Percentiles rank a stretch among this genome's conserved stretches.
These are phyloP conservation scores for Hiodon tergisus DNA, from an alignment of 2,113 vertebrate genomes.

Conservation along the genomic window DNA sequence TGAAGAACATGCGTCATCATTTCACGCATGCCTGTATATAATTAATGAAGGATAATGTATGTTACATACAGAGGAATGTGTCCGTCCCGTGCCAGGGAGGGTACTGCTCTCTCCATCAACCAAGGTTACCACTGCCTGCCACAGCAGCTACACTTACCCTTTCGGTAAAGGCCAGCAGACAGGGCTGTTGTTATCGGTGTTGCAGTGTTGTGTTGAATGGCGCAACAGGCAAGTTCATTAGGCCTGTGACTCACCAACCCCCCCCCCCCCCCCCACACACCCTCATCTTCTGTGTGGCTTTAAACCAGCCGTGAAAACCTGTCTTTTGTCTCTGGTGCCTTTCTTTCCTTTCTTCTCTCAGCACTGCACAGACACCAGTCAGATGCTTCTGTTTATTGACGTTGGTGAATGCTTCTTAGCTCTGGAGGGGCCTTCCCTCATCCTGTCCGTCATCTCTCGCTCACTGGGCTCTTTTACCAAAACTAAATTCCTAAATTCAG, in stretches of 20 bases:
- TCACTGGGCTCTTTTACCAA: no score
- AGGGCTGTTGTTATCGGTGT: conserved; percentile 54
- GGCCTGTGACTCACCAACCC: conserved; percentile 63
- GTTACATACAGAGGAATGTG: no score
- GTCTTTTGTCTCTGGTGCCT: conserved; percentile 1
- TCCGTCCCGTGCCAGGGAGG: no score
- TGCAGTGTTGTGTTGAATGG: conserved; percentile 58
- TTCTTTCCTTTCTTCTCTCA: background rate
- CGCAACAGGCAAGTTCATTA: conserved; percentile 68
- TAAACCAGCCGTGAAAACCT: conserved; percentile 1
- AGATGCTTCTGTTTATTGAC: background rate
- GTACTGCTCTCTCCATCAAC: background rate
- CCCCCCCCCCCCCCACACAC: conserved; percentile 65
- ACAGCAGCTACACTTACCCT: background rate
- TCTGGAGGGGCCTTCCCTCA: background rate
- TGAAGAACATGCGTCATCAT: no score
- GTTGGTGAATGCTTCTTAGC: conserved; percentile 4
- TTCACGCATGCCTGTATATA: no score
- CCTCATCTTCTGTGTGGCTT: conserved; percentile 62
- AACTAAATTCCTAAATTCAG: no score
- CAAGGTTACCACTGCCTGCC: background rate
- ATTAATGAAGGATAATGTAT: no score
- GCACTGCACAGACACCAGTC: background rate
- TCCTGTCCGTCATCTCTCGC: no score
- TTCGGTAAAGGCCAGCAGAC: conserved; percentile 48